Percentiles rank a stretch among this genome's conserved stretches.
These are phyloP conservation scores for Cyprinodon brontotheroides DNA, from an alignment of 2,113 vertebrate genomes.

Conservation along the genomic window DNA sequence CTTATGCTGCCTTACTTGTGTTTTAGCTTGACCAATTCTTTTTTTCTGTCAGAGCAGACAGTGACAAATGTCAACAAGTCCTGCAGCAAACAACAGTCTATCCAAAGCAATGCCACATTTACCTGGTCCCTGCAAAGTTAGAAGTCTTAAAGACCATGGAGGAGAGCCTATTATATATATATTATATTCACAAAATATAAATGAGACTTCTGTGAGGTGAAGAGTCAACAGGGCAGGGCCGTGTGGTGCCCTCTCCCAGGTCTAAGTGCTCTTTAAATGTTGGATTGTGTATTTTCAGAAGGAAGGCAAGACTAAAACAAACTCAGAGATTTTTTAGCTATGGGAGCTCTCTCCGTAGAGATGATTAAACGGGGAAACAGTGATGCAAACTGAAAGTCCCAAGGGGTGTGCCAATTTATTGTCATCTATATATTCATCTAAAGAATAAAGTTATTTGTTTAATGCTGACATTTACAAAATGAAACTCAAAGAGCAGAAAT, in stretches of 20 bases:
- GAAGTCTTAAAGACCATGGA: constrained; percentile 25
- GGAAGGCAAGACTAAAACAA: constrained; percentile 56
- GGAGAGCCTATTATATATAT: background rate
- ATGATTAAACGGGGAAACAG: constrained; percentile 49
- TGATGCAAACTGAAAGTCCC: constrained; percentile 11
- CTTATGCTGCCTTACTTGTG: constrained; percentile 61
- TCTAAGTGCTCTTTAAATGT: constrained; percentile 46
- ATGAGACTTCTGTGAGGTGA: constrained; percentile 14
- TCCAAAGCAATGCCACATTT: constrained; percentile 39
- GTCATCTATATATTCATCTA: constrained; percentile 3
- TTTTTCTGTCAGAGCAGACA: constrained; percentile 7
- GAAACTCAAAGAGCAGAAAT: constrained; percentile 33
- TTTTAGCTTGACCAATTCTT: constrained; percentile 22
- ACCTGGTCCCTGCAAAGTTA: constrained; percentile 52
- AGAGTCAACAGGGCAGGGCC: constrained; percentile 45
- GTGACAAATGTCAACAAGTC: constrained; percentile 56
- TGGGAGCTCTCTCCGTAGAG: constrained; percentile 17
- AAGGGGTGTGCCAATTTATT: background rate
- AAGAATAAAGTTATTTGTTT: constrained; percentile 45
- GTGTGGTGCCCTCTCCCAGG: constrained; percentile 13
- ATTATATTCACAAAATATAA: constrained; percentile 50
- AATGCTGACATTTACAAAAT: constrained; percentile 15
- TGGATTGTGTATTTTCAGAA: constrained; percentile 63
- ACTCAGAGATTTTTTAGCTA: constrained; percentile 33
- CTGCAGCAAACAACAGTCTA: constrained; percentile 39